A percentile compares a stretch with the other conserved stretches of the same genome.
Conservation (phyloP, 2,888 invertebrate genomes). For the Didymodactylos carnosus region DNA sequence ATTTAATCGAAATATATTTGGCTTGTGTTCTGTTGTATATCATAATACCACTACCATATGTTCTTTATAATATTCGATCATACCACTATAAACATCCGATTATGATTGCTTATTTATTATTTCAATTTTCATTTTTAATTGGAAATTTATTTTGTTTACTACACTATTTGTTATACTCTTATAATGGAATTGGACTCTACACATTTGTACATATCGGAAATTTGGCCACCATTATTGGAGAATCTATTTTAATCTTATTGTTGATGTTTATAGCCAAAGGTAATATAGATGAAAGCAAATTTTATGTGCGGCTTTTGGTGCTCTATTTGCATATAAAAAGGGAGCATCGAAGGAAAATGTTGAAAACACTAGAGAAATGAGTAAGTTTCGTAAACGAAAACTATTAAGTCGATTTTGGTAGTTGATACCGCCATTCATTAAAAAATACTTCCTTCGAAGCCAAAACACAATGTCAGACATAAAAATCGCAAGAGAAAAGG, state of each 20-base stretch:
- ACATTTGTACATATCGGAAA: slow-evolving; percentile 66
- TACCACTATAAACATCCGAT: slow-evolving; percentile 28
- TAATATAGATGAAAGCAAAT: too few species aligned
- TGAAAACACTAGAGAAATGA: slow-evolving; percentile 20
- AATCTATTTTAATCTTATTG: slow-evolving; percentile 76
- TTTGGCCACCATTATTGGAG: slow-evolving; percentile 69
- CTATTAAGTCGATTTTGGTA: too few species aligned
- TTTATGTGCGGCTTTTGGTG: slow-evolving; percentile 54
- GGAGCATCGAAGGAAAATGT: slow-evolving; percentile 18
- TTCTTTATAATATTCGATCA: not conserved
- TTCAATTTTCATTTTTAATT: not conserved
- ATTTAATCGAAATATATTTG: slow-evolving; percentile 69
- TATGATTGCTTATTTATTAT: slow-evolving; percentile 56
- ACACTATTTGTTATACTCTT: slow-evolving; percentile 68
- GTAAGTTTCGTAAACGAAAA: too few species aligned
- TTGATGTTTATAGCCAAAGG: slow-evolving; percentile 78
- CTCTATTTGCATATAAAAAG: not conserved
- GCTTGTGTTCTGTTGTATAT: slow-evolving; percentile 57
- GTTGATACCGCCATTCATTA: too few species aligned
- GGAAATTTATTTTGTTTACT: slow-evolving; percentile 69
- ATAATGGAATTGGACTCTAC: slow-evolving; percentile 67
- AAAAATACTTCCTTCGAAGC: too few species aligned
- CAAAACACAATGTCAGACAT: too few species aligned
- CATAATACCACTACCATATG: slow-evolving; percentile 7
- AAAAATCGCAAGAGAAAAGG: too few species aligned